These are phyloP conservation scores for Acronicta leporina DNA, from an alignment of 2,888 invertebrate species.

Conservation along the genomic window DNA sequence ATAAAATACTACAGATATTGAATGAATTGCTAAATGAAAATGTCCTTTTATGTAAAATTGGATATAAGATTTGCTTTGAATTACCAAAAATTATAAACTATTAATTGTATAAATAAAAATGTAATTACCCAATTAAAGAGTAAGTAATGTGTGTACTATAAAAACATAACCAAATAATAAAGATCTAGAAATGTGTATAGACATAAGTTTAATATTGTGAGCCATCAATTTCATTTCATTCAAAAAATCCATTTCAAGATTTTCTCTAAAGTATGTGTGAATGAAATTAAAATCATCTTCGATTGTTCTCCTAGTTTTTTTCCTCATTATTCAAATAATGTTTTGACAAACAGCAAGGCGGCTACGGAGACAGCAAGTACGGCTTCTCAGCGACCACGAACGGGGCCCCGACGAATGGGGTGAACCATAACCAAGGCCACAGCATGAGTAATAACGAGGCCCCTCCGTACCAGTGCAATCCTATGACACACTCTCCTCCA, in stretches of 20 bases:
- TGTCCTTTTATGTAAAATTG: conserved; percentile 3
- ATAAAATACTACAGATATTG: background rate
- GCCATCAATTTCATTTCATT: too few relatives aligned
- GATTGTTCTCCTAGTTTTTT: too few relatives aligned
- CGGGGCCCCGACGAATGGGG: conserved; percentile 66
- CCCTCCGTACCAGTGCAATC: conserved; percentile 78
- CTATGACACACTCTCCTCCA: conserved; percentile 84
- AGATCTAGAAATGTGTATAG: too few relatives aligned
- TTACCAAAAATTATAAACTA: too few relatives aligned
- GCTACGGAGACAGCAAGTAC: conserved; percentile 90
- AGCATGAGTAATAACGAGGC: conserved; percentile 74
- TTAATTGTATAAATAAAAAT: too few relatives aligned
- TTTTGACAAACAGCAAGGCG: conserved; percentile 76
- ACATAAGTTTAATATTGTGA: too few relatives aligned
- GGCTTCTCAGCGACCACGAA: conserved; percentile 88
- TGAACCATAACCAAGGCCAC: conserved; percentile 72
- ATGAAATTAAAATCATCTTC: too few relatives aligned
- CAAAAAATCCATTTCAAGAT: too few relatives aligned
- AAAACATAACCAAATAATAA: too few relatives aligned
- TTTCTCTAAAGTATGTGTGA: too few relatives aligned
- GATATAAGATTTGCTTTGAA: background rate
- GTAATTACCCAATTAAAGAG: too few relatives aligned
- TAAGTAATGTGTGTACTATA: too few relatives aligned
- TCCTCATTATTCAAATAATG: background rate
- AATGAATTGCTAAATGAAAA: background rate